phyloP scores from a whole-genome alignment of 2,113 vertebrate genomes.

The Sterrhoptilus dennistouni region DNA sequence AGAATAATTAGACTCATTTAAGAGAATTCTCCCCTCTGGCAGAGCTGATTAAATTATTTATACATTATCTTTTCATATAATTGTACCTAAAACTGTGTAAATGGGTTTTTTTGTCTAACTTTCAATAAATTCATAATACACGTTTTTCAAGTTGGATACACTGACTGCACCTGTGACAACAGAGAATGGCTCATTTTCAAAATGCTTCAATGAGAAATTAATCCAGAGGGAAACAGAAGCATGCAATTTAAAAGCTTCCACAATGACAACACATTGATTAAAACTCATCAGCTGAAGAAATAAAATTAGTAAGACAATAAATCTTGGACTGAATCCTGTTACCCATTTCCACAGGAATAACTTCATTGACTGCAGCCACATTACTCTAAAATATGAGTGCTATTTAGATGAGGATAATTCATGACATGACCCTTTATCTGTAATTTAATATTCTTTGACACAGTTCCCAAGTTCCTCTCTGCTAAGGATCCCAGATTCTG shows the following conservation, averaged over 20 bases:
- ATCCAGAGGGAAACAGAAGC: slow-evolving; percentile 17
- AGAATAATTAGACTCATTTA: slow-evolving; percentile 49
- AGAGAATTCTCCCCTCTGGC: slow-evolving; percentile 42
- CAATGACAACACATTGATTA: slow-evolving; percentile 20
- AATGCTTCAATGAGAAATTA: slow-evolving; percentile 37
- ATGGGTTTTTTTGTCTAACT: not conserved
- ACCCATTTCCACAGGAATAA: slow-evolving; percentile 13
- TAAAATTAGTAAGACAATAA: slow-evolving; percentile 53
- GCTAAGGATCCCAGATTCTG: not conserved
- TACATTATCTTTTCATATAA: slow-evolving; percentile 18
- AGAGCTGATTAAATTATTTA: slow-evolving; percentile 57
- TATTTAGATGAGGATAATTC: not conserved
- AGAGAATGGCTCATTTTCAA: slow-evolving; percentile 17
- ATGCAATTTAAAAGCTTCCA: slow-evolving; percentile 20
- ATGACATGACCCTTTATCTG: not conserved
- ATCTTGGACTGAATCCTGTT: slow-evolving; percentile 3
- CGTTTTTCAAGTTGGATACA: not conserved
- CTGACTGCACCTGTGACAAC: not conserved
- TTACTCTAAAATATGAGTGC: not conserved
- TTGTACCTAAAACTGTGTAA: slow-evolving; percentile 7
- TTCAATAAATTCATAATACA: slow-evolving; percentile 30
- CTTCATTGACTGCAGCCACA: not conserved
- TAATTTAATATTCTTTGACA: not conserved
- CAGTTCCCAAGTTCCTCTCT: not conserved
- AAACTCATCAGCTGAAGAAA: slow-evolving; percentile 56